Evolutionary conservation across 2,113 vertebrate genomes (phyloP).

Genomic region (Thunnus maccoyii): DNA sequence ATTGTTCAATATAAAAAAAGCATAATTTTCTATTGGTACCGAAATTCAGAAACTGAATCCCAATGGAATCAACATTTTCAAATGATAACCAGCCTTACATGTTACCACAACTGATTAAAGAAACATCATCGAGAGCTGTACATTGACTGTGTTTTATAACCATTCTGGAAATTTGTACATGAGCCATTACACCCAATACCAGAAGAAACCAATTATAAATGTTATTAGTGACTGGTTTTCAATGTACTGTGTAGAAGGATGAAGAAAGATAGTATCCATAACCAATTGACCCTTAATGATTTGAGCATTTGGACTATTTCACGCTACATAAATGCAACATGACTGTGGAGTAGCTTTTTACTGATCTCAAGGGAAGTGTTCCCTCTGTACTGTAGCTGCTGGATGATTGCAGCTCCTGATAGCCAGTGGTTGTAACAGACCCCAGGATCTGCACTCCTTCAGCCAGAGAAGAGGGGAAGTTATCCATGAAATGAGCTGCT

Average conservation of each 20-base stretch:
- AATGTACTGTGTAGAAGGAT: not conserved
- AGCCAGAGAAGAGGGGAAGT: conserved; percentile 26
- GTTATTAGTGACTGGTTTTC: not conserved
- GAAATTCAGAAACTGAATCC: no score
- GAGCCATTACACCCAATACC: not conserved
- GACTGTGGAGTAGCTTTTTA: conserved; percentile 17
- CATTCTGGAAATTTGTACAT: not conserved
- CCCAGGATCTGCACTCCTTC: conserved; percentile 6
- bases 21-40: no score
- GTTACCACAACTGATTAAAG: no score
- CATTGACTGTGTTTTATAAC: not conserved
- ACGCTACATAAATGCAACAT: not conserved
- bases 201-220: not conserved
- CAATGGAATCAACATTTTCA: no score
- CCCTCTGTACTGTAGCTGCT: conserved; percentile 13
- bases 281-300: conserved; percentile 20
- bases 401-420: conserved; percentile 12
- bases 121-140: not conserved
- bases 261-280: not conserved
- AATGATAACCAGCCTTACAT: no score
- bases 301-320: conserved; percentile 14
- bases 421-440: conserved; percentile 22
- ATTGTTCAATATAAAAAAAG: no score
- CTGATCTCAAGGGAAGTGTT: conserved; percentile 30
- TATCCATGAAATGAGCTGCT: conserved; percentile 61